Conservation (phyloP, 2,888 invertebrate species). For the Stictocephala bisonia region DNA sequence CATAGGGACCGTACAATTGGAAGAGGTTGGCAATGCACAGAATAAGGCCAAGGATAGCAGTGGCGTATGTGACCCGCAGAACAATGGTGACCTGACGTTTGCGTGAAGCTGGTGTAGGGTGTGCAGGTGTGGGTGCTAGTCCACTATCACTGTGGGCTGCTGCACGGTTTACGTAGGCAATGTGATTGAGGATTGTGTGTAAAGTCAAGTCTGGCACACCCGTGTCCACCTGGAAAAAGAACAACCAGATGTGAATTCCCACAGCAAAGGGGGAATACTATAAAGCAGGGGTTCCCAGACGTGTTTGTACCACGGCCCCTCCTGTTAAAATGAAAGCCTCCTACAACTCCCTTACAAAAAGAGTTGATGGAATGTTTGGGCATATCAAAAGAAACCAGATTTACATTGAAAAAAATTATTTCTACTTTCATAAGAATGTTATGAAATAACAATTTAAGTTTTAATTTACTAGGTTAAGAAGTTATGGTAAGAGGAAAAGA, state of each 20-base stretch:
- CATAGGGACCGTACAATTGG: conserved; percentile 68
- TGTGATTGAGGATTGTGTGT: conserved; percentile 68
- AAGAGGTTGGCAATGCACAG: conserved; percentile 67
- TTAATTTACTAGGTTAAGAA: too few species aligned
- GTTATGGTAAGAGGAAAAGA: too few species aligned
- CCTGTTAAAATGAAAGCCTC: too few species aligned
- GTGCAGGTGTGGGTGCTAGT: conserved; percentile 42
- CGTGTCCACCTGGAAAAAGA: conserved; percentile 58
- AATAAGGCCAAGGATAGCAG: conserved; percentile 68
- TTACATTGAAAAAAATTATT: too few species aligned
- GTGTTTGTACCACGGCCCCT: too few species aligned
- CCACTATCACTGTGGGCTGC: conserved; percentile 55
- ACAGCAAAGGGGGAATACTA: too few species aligned
- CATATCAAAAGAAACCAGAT: too few species aligned
- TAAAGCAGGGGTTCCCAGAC: too few species aligned
- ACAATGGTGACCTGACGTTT: conserved; percentile 66
- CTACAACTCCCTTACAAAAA: conserved; percentile 57
- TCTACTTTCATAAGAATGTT: too few species aligned
- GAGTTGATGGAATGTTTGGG: too few species aligned
- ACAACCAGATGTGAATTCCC: too few species aligned
- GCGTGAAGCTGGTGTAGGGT: conserved; percentile 58
- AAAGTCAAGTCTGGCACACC: conserved; percentile 64
- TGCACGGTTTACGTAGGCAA: conserved; percentile 68
- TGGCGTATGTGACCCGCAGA: conserved; percentile 67
- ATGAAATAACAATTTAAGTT: too few species aligned